These are phyloP conservation scores for Diorhabda elongata DNA, from an alignment of 1,140 invertebrate species.

Conservation along the genomic window DNA sequence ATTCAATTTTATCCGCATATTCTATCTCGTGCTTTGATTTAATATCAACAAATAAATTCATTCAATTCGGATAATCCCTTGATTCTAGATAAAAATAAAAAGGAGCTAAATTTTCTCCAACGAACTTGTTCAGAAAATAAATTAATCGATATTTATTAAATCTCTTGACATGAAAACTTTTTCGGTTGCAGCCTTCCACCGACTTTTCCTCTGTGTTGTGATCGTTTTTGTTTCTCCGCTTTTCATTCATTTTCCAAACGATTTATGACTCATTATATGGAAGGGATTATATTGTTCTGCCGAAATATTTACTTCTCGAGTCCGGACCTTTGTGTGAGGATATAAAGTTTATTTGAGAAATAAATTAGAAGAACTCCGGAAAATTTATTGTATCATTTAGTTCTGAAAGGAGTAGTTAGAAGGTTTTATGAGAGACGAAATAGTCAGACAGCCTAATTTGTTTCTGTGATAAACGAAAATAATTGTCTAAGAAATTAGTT, in stretches of 20 bases:
- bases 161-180: background rate
- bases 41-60: no score
- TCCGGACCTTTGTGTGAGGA: conserved; percentile 15
- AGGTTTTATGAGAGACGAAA: conserved; percentile 11
- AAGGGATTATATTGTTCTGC: conserved; percentile 19
- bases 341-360: conserved; percentile 16
- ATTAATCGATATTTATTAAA: no score
- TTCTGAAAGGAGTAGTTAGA: conserved; percentile 13
- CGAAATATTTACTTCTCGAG: conserved; percentile 26
- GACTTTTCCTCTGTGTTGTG: conserved; percentile 9
- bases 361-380: conserved; percentile 12
- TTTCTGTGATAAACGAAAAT: conserved; percentile 1
- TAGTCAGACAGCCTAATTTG: conserved; percentile 10
- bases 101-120: no score
- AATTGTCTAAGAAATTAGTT: background rate
- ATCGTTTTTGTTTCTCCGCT: conserved; percentile 14
- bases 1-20: no score
- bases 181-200: conserved; percentile 9
- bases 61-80: no score
- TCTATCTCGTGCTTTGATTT: no score
- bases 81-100: no score
- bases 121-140: no score
- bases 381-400: conserved; percentile 14
- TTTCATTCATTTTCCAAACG: conserved; percentile 24
- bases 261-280: conserved; percentile 28